A percentile compares a stretch with the other conserved stretches of the same genome.
These are phyloP conservation scores for Bombus turneri DNA, from an alignment of 1,140 invertebrate genomes.

Conservation along the genomic window DNA sequence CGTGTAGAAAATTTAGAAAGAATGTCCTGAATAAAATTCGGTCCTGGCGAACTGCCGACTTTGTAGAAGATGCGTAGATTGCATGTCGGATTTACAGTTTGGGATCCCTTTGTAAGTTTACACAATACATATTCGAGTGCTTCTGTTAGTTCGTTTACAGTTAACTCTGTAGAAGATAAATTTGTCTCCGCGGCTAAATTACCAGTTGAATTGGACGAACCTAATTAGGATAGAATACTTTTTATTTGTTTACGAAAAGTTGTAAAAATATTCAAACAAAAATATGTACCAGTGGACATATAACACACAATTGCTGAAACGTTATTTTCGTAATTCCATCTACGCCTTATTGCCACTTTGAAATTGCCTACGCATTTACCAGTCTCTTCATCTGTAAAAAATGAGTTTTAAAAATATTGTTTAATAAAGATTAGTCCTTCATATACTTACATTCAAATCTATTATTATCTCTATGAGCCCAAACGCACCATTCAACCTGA, in stretches of 20 bases:
- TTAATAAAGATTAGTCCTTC: not conserved
- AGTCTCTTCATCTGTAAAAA: slow-evolving; percentile 91
- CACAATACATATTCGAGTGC: slow-evolving; percentile 88
- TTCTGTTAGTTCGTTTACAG: slow-evolving; percentile 85
- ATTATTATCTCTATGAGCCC: slow-evolving; percentile 93
- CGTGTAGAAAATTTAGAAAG: slow-evolving; percentile 83
- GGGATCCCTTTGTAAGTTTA: slow-evolving; percentile 88
- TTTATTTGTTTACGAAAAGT: slow-evolving; percentile 16
- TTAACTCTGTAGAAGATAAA: slow-evolving; percentile 83
- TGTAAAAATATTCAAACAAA: slow-evolving; percentile 23
- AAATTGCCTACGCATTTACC: slow-evolving; percentile 91
- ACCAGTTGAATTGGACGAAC: slow-evolving; percentile 86
- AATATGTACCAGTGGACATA: slow-evolving; percentile 86
- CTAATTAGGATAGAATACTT: slow-evolving; percentile 71
- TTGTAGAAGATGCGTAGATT: slow-evolving; percentile 90
- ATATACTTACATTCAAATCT: slow-evolving; percentile 90
- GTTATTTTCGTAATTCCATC: slow-evolving; percentile 95
- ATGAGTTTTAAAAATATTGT: not conserved
- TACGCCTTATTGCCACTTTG: slow-evolving; percentile 90
- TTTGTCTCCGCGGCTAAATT: slow-evolving; percentile 85
- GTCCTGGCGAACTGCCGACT: slow-evolving; percentile 84
- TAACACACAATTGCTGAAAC: slow-evolving; percentile 92
- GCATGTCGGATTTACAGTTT: slow-evolving; percentile 85
- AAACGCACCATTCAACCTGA: slow-evolving; percentile 95
- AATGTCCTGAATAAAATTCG: slow-evolving; percentile 83